phyloP scores from a whole-genome alignment of 2,797 vertebrate genomes.

The Sparus aurata region DNA sequence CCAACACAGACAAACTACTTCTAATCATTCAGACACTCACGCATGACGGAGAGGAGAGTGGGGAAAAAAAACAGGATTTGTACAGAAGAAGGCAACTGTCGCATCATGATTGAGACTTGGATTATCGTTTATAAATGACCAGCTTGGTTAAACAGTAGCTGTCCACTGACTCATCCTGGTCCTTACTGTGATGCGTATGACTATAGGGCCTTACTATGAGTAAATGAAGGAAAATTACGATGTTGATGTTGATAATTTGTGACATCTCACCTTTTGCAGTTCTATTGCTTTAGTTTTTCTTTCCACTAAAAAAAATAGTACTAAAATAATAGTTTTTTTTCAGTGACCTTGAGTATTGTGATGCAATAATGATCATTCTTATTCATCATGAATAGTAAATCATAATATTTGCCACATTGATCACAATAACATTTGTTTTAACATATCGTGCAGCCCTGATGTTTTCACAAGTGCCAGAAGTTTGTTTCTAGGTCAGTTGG shows the following conservation, averaged over 20 bases:
- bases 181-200: not conserved
- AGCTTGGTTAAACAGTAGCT: conserved; percentile 28
- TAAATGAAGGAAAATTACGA: not conserved
- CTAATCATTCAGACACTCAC: conserved; percentile 59
- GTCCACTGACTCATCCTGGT: not conserved
- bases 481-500: too few relatives aligned
- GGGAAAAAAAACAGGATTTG: conserved; percentile 40
- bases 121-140: conserved; percentile 63
- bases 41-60: conserved; percentile 1
- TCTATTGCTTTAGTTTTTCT: not conserved
- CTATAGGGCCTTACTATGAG: too few relatives aligned
- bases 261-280: not conserved
- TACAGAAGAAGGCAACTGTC: conserved; percentile 43
- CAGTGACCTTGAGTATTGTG: too few relatives aligned
- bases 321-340: too few relatives aligned
- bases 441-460: too few relatives aligned
- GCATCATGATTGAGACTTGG: conserved; percentile 46
- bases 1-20: conserved; percentile 44
- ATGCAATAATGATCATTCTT: too few relatives aligned
- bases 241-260: not conserved
- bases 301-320: not conserved
- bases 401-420: too few relatives aligned
- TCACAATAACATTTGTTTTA: too few relatives aligned
- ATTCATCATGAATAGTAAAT: too few relatives aligned
- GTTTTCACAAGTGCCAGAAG: too few relatives aligned